These are phyloP conservation scores for Manis crassicaudata DNA, from an alignment of 2,797 vertebrate genomes.

Conservation along the genomic window DNA sequence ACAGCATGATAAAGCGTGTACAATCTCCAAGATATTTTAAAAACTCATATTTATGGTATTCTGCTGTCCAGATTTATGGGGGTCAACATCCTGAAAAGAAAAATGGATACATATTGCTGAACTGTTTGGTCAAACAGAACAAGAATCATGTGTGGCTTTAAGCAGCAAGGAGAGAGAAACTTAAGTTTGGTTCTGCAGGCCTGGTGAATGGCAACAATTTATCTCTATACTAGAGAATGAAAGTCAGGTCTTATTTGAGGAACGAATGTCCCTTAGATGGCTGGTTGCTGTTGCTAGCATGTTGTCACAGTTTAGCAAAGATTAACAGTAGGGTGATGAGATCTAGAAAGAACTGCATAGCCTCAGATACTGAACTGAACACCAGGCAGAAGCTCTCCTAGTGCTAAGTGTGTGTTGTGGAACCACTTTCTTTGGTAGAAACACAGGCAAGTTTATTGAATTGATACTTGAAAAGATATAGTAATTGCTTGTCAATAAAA, in stretches of 20 bases:
- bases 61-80: not conserved
- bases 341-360: not conserved
- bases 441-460: not conserved
- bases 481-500: not conserved
- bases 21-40: not conserved
- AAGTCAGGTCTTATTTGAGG: constrained; percentile 22
- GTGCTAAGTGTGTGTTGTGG: not conserved
- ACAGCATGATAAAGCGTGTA: not conserved
- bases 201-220: not conserved
- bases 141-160: not conserved
- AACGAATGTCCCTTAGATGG: not conserved
- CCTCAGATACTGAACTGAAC: not conserved
- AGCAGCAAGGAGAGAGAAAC: not conserved
- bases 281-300: not conserved
- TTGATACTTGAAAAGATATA: not conserved
- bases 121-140: not conserved
- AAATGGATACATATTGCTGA: not conserved
- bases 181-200: not conserved
- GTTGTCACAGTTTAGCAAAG: not conserved
- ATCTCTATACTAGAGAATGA: not conserved
- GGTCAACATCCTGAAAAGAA: not conserved
- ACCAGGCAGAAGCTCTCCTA: not conserved
- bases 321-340: not conserved
- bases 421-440: not conserved
- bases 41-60: not conserved